Conservation (phyloP, 2,797 vertebrate species). For the Mareca strepera region DNA sequence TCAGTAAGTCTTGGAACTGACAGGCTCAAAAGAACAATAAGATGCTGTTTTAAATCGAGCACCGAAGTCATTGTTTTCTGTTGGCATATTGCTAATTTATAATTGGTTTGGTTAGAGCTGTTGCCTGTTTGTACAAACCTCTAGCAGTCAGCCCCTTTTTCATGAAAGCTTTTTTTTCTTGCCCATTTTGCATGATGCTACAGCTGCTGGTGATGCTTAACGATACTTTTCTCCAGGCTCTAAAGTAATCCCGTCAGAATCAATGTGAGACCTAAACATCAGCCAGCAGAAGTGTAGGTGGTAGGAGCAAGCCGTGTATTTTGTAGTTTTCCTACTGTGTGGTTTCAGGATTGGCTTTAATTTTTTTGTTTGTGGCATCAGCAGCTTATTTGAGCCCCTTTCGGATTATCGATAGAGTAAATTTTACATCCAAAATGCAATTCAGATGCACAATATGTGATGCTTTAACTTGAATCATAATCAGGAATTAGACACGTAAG, state of each 20-base stretch:
- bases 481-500: too few relatives aligned
- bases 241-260: not conserved
- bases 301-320: not conserved
- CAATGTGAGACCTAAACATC: not conserved
- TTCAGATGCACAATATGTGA: not conserved
- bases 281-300: not conserved
- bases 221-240: not conserved
- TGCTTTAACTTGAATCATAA: not conserved
- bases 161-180: not conserved
- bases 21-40: slow-evolving; percentile 45
- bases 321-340: not conserved
- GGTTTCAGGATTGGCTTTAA: not conserved
- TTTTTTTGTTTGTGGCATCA: not conserved
- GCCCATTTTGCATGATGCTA: not conserved
- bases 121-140: not conserved
- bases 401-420: not conserved
- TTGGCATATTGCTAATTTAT: not conserved
- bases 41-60: not conserved
- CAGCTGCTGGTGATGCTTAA: not conserved
- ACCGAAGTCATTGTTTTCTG: not conserved
- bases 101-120: not conserved
- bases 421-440: not conserved
- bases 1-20: not conserved
- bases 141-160: not conserved
- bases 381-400: not conserved